Percentiles rank a stretch among this genome's conserved stretches.
Conservation (phyloP, 2,797 vertebrate species). For the Tapera naevia region DNA sequence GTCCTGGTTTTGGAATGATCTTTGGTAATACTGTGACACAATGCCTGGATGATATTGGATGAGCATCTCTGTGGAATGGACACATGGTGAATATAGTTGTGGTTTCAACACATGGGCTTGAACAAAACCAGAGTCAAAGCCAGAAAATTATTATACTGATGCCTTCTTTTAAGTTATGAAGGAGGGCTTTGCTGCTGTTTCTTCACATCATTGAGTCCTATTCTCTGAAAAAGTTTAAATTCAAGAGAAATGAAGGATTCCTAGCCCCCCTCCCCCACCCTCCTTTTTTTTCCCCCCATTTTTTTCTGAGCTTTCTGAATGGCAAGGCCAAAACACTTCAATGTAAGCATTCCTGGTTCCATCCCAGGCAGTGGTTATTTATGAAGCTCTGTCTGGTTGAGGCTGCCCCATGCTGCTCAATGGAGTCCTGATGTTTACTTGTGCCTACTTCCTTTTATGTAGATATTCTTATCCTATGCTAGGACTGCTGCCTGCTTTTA, state of each 20-base stretch:
- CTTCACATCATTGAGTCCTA: neutral
- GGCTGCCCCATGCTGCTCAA: neutral
- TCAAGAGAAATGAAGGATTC: neutral
- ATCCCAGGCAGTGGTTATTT: neutral
- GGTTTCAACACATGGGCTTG: neutral
- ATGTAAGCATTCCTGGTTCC: neutral
- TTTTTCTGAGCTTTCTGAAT: neutral
- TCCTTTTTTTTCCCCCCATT: neutral
- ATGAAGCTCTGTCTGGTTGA: neutral
- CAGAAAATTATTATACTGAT: neutral
- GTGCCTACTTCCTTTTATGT: neutral
- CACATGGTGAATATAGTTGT: neutral
- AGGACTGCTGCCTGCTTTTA: neutral
- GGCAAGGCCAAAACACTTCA: neutral
- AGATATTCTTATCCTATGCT: neutral
- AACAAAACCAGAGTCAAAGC: neutral
- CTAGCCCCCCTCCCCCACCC: too few species aligned
- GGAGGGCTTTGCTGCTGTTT: neutral
- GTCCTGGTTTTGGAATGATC: neutral
- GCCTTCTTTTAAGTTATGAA: neutral
- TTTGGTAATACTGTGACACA: neutral
- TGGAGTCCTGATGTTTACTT: neutral
- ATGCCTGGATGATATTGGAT: neutral
- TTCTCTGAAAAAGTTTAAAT: neutral
- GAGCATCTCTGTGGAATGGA: neutral